phyloP scores from a whole-genome alignment of 2,888 invertebrate species.

The Drosophila emarginata region DNA sequence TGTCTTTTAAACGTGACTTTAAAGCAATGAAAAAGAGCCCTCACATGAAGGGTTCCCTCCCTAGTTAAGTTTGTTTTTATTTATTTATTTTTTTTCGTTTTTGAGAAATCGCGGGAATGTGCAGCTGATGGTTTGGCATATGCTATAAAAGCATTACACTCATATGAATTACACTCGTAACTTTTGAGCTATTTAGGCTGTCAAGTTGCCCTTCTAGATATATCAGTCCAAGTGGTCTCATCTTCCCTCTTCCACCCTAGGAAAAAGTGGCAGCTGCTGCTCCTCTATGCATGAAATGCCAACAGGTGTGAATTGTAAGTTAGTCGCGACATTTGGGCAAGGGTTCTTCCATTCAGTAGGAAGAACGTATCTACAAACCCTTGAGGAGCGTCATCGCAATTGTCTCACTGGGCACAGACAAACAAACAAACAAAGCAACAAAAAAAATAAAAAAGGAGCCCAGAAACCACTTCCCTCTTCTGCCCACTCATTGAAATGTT shows the following conservation, averaged over 20 bases:
- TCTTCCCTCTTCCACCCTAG: conserved; percentile 8
- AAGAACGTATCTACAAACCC: conserved; percentile 31
- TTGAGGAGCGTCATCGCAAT: conserved; percentile 13
- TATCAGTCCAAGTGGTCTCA: conserved; percentile 12
- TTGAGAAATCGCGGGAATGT: not conserved
- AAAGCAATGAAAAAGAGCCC: no score
- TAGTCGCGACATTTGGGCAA: conserved; percentile 29
- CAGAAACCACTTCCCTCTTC: conserved; percentile 46
- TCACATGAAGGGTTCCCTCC: no score
- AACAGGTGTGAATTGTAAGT: conserved; percentile 65
- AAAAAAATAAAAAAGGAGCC: conserved; percentile 2
- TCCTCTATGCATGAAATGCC: conserved; percentile 32
- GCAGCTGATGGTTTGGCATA: not conserved
- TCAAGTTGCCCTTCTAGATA: conserved; percentile 49
- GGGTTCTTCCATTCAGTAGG: conserved; percentile 17
- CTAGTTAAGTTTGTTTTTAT: no score
- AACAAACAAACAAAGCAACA: no score
- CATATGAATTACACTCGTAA: conserved; percentile 10
- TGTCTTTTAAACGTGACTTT: no score
- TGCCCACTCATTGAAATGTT: conserved; percentile 33
- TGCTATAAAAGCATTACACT: not conserved
- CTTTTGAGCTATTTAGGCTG: conserved; percentile 50
- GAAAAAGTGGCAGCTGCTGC: conserved; percentile 7
- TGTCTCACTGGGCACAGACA: conserved; percentile 8
- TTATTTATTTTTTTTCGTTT: no score